Conservation (phyloP, 2,113 vertebrate species). For the Hydropotes inermis region DNA sequence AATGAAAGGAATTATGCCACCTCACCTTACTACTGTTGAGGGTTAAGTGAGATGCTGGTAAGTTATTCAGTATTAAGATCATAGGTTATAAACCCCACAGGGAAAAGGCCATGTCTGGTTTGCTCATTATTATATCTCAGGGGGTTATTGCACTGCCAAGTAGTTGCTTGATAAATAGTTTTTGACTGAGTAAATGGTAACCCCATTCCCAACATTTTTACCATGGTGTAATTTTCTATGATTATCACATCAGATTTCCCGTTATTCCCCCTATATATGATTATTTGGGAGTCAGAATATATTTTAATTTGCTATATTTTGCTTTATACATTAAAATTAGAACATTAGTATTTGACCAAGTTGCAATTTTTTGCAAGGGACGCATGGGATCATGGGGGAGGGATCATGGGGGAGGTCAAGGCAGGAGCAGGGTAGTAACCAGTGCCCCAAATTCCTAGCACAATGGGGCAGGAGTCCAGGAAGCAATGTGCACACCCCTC, state of each 20-base stretch:
- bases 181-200: not conserved
- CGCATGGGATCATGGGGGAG: not conserved
- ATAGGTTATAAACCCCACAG: not conserved
- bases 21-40: not conserved
- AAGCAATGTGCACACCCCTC: accelerated
- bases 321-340: not conserved
- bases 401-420: not conserved
- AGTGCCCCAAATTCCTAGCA: accelerated
- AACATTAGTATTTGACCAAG: not conserved
- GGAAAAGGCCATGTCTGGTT: not conserved
- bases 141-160: not conserved
- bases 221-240: not conserved
- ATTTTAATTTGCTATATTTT: conserved; percentile 9
- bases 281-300: not conserved
- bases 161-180: not conserved
- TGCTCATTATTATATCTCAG: not conserved
- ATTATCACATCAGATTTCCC: not conserved
- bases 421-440: not conserved
- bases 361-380: not conserved
- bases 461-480: not conserved
- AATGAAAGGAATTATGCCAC: not conserved
- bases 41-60: not conserved
- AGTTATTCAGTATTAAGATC: not conserved
- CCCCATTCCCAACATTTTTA: not conserved
- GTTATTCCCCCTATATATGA: not conserved